phyloP scores from a whole-genome alignment of 2,113 vertebrate species.

The Boleophthalmus pectinirostris region DNA sequence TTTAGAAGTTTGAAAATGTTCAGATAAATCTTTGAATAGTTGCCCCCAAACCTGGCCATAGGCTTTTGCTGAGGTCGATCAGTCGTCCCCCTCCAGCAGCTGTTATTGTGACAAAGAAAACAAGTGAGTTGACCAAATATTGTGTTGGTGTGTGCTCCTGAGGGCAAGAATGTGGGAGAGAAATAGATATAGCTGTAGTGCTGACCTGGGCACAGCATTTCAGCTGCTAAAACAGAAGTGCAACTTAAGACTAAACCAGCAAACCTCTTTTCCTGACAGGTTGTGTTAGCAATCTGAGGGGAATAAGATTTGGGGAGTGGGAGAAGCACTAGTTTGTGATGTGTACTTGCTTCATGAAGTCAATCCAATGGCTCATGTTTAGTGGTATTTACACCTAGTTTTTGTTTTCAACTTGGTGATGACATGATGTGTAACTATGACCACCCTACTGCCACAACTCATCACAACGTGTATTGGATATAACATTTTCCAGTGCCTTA shows the following conservation, averaged over 20 bases:
- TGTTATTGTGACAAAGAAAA: conserved; percentile 14
- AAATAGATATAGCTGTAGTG: conserved; percentile 5
- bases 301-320: not conserved
- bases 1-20: not conserved
- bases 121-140: not conserved
- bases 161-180: conserved; percentile 28
- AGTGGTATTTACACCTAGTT: too few relatives aligned
- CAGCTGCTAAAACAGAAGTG: conserved; percentile 10
- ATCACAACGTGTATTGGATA: too few relatives aligned
- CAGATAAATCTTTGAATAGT: not conserved
- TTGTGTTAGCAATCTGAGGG: not conserved
- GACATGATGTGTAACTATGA: too few relatives aligned
- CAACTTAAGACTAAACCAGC: conserved; percentile 1
- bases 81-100: conserved; percentile 12
- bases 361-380: too few relatives aligned
- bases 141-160: conserved; percentile 13
- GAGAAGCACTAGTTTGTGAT: not conserved
- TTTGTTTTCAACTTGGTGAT: too few relatives aligned
- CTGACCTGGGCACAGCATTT: conserved; percentile 18
- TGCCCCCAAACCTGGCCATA: not conserved
- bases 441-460: too few relatives aligned
- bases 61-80: not conserved
- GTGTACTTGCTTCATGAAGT: not conserved
- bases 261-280: not conserved
- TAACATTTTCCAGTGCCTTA: too few relatives aligned